Evolutionary conservation across 2,888 invertebrate species (phyloP), one percentile per base, ranked within the genome.

Genomic region (Osmoderma eremita): DNA sequence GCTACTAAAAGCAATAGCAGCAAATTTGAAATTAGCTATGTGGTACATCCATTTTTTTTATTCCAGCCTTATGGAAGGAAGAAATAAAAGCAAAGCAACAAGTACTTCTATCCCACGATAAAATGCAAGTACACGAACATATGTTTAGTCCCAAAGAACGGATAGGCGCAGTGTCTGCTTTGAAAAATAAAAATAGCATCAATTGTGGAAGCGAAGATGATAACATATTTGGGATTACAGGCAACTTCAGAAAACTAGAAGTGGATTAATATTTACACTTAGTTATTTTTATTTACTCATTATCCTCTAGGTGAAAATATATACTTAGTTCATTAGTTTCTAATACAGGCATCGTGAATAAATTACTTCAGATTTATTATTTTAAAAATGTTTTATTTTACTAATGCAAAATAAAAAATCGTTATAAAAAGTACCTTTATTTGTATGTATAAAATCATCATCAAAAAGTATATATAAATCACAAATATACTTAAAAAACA

Each of bases 241-340:
- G 92, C 61, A 91, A 91, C 76, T 92, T 92, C 79, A 85, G 92
- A 71, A 91, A 91, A 81, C 85, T 92, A 61, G 91, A 92, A 84
- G 91, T 92, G 38, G 92, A 92, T 82, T 92, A 81, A 84, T 74
- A 39, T 54, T 13, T 36, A 30, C 36, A 22, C 10, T 8, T n/a
- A 41, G 13, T 17, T 30, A 3, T 10, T 10, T 22, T 45, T 24
- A 45, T 22, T 42, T 18, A 41, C 18, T 20, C 20, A 42, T 13
- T 15, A 58, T 39, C n/a, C 13, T 20, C 6, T 30, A 10, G 30
- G 30, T 30, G 10, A 18, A 24, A 22, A 50, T 20, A 10, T 17
- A 50, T 50, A 10, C 20, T 30, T 30, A 30, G 10, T 30, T 30
- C 10, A 30, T 30, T 30, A 30, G 30, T 30, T 30, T 30, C 15